phyloP scores from a whole-genome alignment of 2,888 invertebrate genomes.

The Megamerina dolium region DNA sequence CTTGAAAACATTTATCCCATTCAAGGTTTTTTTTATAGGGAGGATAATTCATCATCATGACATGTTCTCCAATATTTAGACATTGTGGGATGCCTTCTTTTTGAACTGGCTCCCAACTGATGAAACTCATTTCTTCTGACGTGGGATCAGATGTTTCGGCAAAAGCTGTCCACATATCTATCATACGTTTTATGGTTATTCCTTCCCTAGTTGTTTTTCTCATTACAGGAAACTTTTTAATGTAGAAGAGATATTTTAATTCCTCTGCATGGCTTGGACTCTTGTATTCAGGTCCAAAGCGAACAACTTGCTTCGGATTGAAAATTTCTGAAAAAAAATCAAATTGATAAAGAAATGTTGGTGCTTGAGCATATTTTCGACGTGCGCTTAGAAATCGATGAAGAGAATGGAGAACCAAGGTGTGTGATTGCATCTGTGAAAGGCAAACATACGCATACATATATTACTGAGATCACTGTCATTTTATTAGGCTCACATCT shows the following conservation, averaged over 20 bases:
- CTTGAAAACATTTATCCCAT: slow-evolving; percentile 11
- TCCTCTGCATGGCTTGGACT: slow-evolving; percentile 46
- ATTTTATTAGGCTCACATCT: too few relatives aligned
- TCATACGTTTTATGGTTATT: slow-evolving; percentile 41
- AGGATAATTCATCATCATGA: slow-evolving; percentile 33
- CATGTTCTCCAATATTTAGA: slow-evolving; percentile 35
- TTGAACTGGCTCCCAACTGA: slow-evolving; percentile 33
- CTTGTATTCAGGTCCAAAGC: slow-evolving; percentile 32
- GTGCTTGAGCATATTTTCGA: slow-evolving; percentile 25
- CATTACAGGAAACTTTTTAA: slow-evolving; percentile 35
- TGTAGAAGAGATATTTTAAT: slow-evolving; percentile 44
- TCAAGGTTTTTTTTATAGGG: slow-evolving; percentile 25
- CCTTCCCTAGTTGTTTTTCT: slow-evolving; percentile 37
- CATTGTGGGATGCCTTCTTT: slow-evolving; percentile 20
- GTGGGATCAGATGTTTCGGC: slow-evolving; percentile 45
- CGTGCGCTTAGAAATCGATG: slow-evolving; percentile 33
- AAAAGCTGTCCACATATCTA: slow-evolving; percentile 43
- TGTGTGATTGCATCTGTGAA: slow-evolving; percentile 27
- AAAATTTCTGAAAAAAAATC: slow-evolving; percentile 20
- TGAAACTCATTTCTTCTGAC: slow-evolving; percentile 29
- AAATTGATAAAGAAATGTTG: slow-evolving; percentile 42
- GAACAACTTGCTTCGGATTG: slow-evolving; percentile 32
- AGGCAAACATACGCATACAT: too few relatives aligned
- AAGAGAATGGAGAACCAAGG: slow-evolving; percentile 31
- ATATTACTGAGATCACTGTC: too few relatives aligned